Base-by-base conservation (phyloP, 2,113 vertebrate genomes). In the Epinephelus fuscoguttatus region DNA sequence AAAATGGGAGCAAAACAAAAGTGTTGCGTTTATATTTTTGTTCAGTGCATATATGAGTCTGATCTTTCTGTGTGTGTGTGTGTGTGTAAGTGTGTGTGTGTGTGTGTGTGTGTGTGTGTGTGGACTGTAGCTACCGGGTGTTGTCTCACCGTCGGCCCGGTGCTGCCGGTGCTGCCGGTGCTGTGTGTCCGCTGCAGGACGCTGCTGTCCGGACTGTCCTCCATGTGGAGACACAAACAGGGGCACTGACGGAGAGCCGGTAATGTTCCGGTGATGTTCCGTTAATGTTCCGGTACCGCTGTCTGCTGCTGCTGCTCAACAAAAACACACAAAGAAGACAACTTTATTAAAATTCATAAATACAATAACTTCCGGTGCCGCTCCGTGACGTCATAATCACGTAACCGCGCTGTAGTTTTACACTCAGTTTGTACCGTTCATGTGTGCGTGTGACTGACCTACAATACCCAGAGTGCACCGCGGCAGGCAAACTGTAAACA, bases 331-430 rank as follows among this genome's bases (percentile, higher is more conserved):
- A 72, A 53, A 77, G 68, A 30, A 76, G 67, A 78, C 76, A 85
- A 85, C 50, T 87, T 85, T 88, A 88, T 88, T 90, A 85, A 88
- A 86, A 88, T 88, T 84, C 83, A 88, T 84, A 72, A 57, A 72
- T 14, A 70, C 1, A 0, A 23, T 30, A 27, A 81, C 23, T 69
- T 90, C 89, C 86, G 88, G 66, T 27, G 63, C 27, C 9, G 14
- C 1, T 14, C 0, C 1, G 2, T 40, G 37, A 49, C 68, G 63
- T 63, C 6, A 70, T 40, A 1, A 15, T 30, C 14, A 23, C 6
- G 27, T 4, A 33, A 18, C 62, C 0, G 5, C 18, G 7, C 27
- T 76, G 82, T 82, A 71, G 82, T 85, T 57, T 30, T 7, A n/a
- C 1, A 17, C 4, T 0, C 2, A 0, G 25, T 12, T 1, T 1